phyloP scores from a whole-genome alignment of 2,797 vertebrate species.

The Eulemur mongoz region DNA sequence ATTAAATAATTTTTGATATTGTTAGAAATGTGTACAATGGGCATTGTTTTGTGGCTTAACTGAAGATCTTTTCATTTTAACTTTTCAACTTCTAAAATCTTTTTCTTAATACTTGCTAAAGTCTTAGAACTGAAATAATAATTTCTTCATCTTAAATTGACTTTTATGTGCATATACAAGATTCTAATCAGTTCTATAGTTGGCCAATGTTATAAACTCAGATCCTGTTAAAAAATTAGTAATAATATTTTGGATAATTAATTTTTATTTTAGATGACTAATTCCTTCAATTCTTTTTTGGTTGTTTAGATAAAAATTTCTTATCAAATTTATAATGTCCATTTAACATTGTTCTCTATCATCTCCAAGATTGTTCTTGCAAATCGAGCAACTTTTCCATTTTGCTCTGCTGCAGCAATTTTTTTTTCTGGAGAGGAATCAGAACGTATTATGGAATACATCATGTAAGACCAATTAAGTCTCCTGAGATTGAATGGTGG shows the following conservation, averaged over 20 bases:
- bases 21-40: not conserved
- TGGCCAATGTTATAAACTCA: not conserved
- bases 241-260: not conserved
- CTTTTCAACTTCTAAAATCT: not conserved
- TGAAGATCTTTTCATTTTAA: not conserved
- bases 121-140: not conserved
- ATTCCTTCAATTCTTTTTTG: not conserved
- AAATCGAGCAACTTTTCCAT: not conserved
- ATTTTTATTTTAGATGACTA: not conserved
- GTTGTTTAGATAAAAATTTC: not conserved
- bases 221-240: not conserved
- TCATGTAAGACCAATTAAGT: not conserved
- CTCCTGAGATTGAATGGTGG: not conserved
- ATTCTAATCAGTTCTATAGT: not conserved
- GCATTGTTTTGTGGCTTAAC: not conserved
- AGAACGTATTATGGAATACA: not conserved
- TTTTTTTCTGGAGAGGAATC: not conserved
- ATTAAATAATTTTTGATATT: not conserved
- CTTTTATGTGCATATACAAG: not conserved
- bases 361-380: not conserved
- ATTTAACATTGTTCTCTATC: not conserved
- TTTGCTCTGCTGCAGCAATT: not conserved
- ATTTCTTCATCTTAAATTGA: slow-evolving; percentile 17
- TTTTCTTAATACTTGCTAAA: not conserved
- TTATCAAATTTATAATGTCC: not conserved